Evolutionary conservation across 2,888 invertebrate species (phyloP), one percentile per base, ranked within the genome.

Genomic region (Fragum whitleyi): DNA sequence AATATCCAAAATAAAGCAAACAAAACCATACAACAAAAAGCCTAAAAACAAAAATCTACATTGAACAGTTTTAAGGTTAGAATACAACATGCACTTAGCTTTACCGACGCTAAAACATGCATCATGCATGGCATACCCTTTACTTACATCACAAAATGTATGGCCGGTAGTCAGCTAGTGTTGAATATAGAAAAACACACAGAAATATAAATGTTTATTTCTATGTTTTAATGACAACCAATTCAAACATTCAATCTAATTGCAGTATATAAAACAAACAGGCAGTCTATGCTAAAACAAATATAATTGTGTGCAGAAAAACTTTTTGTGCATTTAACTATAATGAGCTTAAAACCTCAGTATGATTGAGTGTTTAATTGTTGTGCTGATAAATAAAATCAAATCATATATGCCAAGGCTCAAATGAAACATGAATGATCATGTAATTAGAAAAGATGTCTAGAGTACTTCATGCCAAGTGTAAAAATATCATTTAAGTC

Each of bases 71-170:
- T 36, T 6, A 47, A 47, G 47, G 47, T 47, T 47, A 14, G 14
- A 61, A 29, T 29, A 61, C 61, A 61, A 32, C 61, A 61, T 61
- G 61, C 61, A 61, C 19, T 47, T 47, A 19, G 47, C n/a, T 42
- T 65, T 21, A 42, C 42, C 19, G 23, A 65, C 47, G 23, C 42
- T 23, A 55, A 2, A 19, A 57, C 57, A 67, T 77, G 77, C 72
- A 59, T 23, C 73, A 78, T 73, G 78, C 78, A 55, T 51, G 19
- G 73, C 69, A 68, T 59, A 72, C 74, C 28, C 65, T 62, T 88
- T 91, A 91, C 91, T 91, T 91, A 91, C 91, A 90, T 88, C 89
- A 80, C 89, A 89, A 78, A 88, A 88, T 87, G 89, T 90, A 86
- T 86, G 87, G 86, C 89, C 88, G 86, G 87, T 86, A 79, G 91